phyloP scores from a whole-genome alignment of 1,140 invertebrate genomes.

The Pinna nobilis region DNA sequence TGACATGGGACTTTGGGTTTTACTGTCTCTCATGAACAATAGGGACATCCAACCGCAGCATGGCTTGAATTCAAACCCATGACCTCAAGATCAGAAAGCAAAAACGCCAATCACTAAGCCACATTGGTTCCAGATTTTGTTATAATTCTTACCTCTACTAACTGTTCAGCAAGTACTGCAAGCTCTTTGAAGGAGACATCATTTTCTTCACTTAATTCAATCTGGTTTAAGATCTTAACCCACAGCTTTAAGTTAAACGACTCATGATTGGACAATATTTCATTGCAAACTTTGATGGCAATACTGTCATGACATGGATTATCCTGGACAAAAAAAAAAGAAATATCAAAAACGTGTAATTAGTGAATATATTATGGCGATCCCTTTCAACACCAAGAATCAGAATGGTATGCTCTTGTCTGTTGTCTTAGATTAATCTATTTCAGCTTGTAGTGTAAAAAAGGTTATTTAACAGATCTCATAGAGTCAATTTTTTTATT shows the following conservation, averaged over 20 bases:
- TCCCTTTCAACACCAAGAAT: too few relatives aligned
- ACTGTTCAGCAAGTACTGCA: slow-evolving; percentile 57
- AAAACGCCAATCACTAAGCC: too few relatives aligned
- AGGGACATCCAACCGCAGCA: not conserved
- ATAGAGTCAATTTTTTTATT: too few relatives aligned
- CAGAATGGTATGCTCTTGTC: too few relatives aligned
- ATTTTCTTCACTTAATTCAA: slow-evolving; percentile 63
- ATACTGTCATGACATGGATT: slow-evolving; percentile 69
- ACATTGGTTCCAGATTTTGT: not conserved
- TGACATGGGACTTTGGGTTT: too few relatives aligned
- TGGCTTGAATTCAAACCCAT: too few relatives aligned
- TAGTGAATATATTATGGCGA: not conserved
- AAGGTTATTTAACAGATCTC: too few relatives aligned
- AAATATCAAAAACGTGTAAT: not conserved
- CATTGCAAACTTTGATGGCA: slow-evolving; percentile 70
- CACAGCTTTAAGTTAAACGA: slow-evolving; percentile 61
- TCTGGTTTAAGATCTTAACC: slow-evolving; percentile 61
- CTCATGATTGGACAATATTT: slow-evolving; percentile 68
- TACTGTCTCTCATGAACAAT: not conserved
- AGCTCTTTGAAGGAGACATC: slow-evolving; percentile 59
- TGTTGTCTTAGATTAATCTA: too few relatives aligned
- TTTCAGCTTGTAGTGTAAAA: too few relatives aligned
- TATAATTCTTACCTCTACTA: slow-evolving; percentile 58
- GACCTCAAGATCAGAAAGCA: not conserved
- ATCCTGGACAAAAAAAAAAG: slow-evolving; percentile 50